Conservation (phyloP, 2,888 invertebrate genomes). For the Leucophenga maculata region DNA sequence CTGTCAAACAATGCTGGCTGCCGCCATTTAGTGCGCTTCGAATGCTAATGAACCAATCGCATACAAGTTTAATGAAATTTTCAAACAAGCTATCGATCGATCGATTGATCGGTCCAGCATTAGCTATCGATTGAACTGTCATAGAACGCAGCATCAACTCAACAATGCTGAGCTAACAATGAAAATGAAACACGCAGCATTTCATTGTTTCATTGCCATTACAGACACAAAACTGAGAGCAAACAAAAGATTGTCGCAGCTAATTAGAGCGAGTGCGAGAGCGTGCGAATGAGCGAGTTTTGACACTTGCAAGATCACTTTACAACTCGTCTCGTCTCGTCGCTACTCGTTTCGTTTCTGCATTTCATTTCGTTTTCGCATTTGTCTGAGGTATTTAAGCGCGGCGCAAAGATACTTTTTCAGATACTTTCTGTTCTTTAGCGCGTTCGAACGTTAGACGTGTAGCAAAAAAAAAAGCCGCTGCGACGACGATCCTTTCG, state of each 20-base stretch:
- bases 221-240: neutral
- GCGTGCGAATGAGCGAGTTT: neutral
- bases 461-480: slow-evolving; percentile 28
- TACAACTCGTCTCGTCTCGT: neutral
- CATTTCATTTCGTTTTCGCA: neutral
- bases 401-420: slow-evolving; percentile 44
- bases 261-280: neutral
- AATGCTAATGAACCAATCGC: too few species aligned
- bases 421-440: slow-evolving; percentile 63
- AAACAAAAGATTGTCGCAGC: too few species aligned
- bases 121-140: neutral
- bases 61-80: too few species aligned
- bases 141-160: too few species aligned
- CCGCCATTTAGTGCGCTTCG: too few species aligned
- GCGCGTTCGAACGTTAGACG: slow-evolving; percentile 56
- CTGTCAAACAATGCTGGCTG: too few species aligned
- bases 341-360: neutral
- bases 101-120: neutral
- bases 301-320: too few species aligned
- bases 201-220: too few species aligned
- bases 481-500: neutral
- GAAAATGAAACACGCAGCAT: too few species aligned
- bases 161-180: too few species aligned
- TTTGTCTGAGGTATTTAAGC: slow-evolving; percentile 53
- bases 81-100: too few species aligned